Conservation (phyloP, 2,888 invertebrate species). For the Drosophila lutescens region DNA sequence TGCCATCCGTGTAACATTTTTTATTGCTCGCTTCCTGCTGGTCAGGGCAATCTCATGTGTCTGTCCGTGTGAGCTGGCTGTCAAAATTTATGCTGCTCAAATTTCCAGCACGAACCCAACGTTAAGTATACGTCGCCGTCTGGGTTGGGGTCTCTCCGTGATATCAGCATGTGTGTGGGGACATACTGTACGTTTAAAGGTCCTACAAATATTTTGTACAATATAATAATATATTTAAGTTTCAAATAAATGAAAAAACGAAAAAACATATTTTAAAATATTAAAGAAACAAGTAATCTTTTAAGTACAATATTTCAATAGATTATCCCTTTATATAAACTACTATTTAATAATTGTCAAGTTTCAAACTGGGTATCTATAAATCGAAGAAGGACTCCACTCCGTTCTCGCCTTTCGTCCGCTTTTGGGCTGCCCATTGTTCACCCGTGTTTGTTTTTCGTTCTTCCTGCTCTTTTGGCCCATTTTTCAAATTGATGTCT, state of each 20-base stretch:
- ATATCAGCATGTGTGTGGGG: not conserved
- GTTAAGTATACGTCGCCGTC: conserved; percentile 44
- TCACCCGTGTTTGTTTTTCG: conserved; percentile 34
- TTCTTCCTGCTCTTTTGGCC: conserved; percentile 33
- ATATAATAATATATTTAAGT: not conserved
- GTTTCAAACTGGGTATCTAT: not conserved
- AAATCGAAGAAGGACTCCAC: not conserved
- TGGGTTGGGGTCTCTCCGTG: not conserved
- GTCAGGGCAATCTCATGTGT: conserved; percentile 44
- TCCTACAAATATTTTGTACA: not conserved
- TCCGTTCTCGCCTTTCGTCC: conserved; percentile 2
- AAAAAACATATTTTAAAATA: not conserved
- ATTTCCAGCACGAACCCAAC: conserved; percentile 51
- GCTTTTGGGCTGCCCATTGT: conserved; percentile 43
- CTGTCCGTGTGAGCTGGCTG: conserved; percentile 47
- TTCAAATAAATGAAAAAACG: not conserved
- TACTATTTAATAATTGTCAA: too few species aligned
- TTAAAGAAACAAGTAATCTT: not conserved
- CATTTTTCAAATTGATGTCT: conserved; percentile 73
- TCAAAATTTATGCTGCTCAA: conserved; percentile 70
- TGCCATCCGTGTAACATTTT: conserved; percentile 31
- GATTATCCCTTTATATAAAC: too few species aligned
- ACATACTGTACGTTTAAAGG: not conserved
- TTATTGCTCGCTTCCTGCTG: conserved; percentile 63
- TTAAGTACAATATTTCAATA: too few species aligned